These are phyloP conservation scores for Eucidaris tribuloides DNA, from an alignment of 35 echinoderm and acorn worm genomes.

Conservation along the genomic window DNA sequence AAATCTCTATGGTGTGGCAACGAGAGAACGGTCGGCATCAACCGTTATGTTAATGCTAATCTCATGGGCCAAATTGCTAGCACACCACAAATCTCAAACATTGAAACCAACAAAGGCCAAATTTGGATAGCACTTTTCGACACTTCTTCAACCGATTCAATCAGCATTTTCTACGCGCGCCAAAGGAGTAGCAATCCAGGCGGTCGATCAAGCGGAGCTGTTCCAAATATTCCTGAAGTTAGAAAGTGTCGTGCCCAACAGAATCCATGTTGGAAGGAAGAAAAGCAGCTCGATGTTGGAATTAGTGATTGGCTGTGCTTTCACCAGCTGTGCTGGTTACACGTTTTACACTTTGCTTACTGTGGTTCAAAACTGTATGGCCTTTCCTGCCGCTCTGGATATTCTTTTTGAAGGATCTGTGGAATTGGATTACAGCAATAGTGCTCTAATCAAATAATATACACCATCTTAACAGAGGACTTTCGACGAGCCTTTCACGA, in stretches of 20 bases:
- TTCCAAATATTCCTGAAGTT: background rate
- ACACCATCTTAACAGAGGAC: constrained; percentile 58
- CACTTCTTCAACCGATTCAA: background rate
- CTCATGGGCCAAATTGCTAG: too few species aligned
- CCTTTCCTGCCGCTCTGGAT: background rate
- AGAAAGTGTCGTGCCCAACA: constrained; percentile 36
- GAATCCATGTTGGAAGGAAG: too few species aligned
- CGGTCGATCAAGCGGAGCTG: background rate
- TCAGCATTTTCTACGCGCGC: too few species aligned
- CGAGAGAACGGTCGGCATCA: background rate
- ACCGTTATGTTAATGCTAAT: background rate
- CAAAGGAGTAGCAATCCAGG: background rate
- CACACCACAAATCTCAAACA: too few species aligned
- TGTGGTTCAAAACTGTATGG: constrained; percentile 18
- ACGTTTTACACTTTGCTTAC: constrained; percentile 48
- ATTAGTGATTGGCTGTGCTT: constrained; percentile 65
- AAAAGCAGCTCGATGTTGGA: constrained; percentile 44
- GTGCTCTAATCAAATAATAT: constrained; percentile 58
- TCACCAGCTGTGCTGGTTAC: constrained; percentile 66
- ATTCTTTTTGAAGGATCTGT: background rate
- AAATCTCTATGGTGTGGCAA: constrained; percentile 39
- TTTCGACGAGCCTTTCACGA: constrained; percentile 52
- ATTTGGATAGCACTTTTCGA: background rate
- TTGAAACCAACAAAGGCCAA: too few species aligned
- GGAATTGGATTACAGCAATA: constrained; percentile 55